Conservation (phyloP, 2,797 vertebrate species). For the Australoheros facetus region DNA sequence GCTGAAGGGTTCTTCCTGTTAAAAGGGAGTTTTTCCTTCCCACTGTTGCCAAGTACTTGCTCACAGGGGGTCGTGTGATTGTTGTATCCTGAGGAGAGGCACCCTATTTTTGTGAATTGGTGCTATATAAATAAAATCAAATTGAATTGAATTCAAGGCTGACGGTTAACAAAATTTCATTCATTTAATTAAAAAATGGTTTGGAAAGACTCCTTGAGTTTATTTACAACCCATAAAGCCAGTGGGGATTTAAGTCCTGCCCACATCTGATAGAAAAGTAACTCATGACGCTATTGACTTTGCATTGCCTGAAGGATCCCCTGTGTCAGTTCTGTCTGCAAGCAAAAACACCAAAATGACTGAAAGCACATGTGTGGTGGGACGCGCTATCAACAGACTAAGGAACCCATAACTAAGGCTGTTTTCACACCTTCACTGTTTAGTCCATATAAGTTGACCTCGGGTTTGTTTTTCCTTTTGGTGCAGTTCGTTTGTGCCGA, state of each 20-base stretch:
- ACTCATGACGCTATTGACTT: not conserved
- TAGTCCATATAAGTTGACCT: too few species aligned
- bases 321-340: not conserved
- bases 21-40: not conserved
- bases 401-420: not conserved
- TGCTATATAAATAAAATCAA: not conserved
- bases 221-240: not conserved
- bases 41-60: not conserved
- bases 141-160: not conserved
- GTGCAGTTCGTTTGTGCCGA: not conserved
- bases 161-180: not conserved
- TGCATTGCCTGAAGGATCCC: not conserved
- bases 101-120: not conserved
- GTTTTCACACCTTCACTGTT: not conserved
- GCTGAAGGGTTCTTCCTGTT: not conserved
- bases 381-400: not conserved
- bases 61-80: accelerated
- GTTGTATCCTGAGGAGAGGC: too few species aligned
- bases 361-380: not conserved
- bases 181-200: not conserved
- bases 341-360: not conserved
- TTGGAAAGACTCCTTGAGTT: not conserved
- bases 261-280: not conserved
- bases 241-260: too few species aligned
- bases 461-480: not conserved